phyloP scores from a whole-genome alignment of 2,113 vertebrate species.

The Oenanthe melanoleuca region DNA sequence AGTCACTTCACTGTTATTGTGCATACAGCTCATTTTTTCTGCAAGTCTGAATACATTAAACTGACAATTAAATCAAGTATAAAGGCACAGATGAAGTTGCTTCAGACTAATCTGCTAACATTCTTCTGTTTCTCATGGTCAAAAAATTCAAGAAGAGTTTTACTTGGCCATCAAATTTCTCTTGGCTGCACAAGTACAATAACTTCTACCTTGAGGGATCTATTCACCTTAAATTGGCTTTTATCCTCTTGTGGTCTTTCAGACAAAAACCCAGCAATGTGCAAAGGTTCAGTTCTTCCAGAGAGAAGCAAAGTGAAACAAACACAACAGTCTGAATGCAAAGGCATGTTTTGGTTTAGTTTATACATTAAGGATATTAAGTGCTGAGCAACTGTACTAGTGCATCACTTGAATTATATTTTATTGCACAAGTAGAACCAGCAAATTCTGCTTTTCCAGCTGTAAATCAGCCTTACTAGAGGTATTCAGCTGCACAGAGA shows the following conservation, averaged over 20 bases:
- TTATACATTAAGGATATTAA: background rate
- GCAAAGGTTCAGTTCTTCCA: background rate
- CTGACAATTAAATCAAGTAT: background rate
- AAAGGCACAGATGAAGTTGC: background rate
- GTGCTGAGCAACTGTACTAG: background rate
- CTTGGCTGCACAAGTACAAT: background rate
- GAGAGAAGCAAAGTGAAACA: background rate
- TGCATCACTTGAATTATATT: background rate
- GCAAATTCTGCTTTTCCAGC: slow-evolving; percentile 5
- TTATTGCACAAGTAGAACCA: background rate
- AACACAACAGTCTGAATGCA: background rate
- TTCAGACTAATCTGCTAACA: background rate
- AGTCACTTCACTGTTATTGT: background rate
- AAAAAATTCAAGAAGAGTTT: background rate
- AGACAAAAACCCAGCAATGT: background rate
- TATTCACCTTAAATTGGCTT: background rate
- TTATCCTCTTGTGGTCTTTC: background rate
- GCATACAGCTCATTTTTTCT: background rate
- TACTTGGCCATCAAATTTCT: background rate
- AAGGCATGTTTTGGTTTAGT: background rate
- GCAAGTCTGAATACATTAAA: background rate
- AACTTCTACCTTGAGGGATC: background rate
- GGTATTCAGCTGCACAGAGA: background rate
- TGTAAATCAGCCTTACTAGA: background rate
- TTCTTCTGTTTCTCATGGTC: background rate